phyloP scores from a whole-genome alignment of 2,113 vertebrate species.

The Scartelaos histophorus region DNA sequence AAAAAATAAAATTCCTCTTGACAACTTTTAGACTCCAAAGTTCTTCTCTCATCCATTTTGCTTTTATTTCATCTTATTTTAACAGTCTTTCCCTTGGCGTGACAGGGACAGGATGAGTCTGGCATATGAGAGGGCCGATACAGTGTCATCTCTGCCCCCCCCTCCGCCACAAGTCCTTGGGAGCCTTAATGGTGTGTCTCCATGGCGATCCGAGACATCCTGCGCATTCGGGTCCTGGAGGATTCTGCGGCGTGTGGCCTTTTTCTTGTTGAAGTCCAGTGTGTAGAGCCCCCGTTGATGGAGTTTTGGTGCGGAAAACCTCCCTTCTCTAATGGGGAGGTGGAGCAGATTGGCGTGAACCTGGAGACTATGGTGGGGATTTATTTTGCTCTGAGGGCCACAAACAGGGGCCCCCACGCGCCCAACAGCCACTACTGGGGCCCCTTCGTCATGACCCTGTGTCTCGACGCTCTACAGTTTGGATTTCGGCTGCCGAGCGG shows the following conservation, averaged over 20 bases:
- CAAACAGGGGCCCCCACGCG: slow-evolving; percentile 40
- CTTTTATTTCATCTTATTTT: neutral
- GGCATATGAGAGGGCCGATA: slow-evolving; percentile 12
- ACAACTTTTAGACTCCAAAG: neutral
- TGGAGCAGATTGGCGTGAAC: slow-evolving; percentile 58
- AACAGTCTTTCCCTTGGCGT: slow-evolving; percentile 1
- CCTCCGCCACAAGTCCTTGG: slow-evolving; percentile 26
- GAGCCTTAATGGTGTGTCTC: slow-evolving; percentile 59
- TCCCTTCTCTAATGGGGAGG: slow-evolving; percentile 57
- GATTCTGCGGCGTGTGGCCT: slow-evolving; percentile 56
- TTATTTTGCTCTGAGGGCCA: slow-evolving; percentile 59
- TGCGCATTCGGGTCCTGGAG: slow-evolving; percentile 65
- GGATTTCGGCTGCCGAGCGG: slow-evolving; percentile 51
- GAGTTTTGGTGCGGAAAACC: slow-evolving; percentile 65
- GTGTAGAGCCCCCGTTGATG: slow-evolving; percentile 59
- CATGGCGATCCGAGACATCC: slow-evolving; percentile 56
- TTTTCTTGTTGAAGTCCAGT: slow-evolving; percentile 58
- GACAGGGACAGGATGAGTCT: slow-evolving; percentile 9
- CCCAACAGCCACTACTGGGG: slow-evolving; percentile 70
- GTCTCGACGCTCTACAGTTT: slow-evolving; percentile 61
- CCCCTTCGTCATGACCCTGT: slow-evolving; percentile 63
- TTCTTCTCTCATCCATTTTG: neutral
- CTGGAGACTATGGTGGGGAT: neutral
- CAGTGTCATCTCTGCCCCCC: slow-evolving; percentile 42
- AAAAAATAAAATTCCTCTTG: too few species aligned